Evolutionary conservation across 2,797 vertebrate species (phyloP).

Genomic region (Coranthus polyacanthus): DNA sequence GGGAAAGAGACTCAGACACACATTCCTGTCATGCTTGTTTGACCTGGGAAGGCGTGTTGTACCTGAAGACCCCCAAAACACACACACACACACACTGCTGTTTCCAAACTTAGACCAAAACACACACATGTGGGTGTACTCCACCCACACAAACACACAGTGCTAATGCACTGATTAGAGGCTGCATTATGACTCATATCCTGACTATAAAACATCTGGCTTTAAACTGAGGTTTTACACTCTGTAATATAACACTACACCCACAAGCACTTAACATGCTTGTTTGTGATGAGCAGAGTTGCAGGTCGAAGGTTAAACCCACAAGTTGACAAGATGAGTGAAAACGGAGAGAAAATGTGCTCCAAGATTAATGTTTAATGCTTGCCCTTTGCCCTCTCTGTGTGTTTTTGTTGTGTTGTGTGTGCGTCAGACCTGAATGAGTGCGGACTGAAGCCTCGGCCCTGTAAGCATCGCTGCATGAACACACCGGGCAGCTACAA

Average conservation of each 20-base stretch:
- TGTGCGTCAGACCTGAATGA: constrained; percentile 91
- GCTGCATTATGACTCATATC: constrained; percentile 65
- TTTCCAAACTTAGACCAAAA: constrained; percentile 10
- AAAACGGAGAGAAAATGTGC: constrained; percentile 18
- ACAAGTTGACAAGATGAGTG: constrained; percentile 19
- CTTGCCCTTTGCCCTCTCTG: not conserved
- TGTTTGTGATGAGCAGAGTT: not conserved
- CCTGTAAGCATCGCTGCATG: constrained; percentile 94
- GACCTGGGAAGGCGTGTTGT: constrained; percentile 55
- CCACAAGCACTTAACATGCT: constrained; percentile 9
- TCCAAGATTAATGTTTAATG: constrained; percentile 23
- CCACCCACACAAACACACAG: constrained; percentile 19
- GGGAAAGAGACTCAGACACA: constrained; percentile 21
- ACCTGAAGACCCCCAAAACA: constrained; percentile 44
- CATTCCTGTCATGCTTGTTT: constrained; percentile 65
- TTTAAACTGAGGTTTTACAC: constrained; percentile 12
- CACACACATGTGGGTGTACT: not conserved
- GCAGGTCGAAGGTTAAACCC: constrained; percentile 59
- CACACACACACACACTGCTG: constrained; percentile 12
- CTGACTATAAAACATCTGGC: constrained; percentile 68
- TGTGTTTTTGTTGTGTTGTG: constrained; percentile 41
- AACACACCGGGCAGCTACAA: constrained; percentile 95
- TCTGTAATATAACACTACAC: constrained; percentile 16
- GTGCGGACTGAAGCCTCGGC: constrained; percentile 92
- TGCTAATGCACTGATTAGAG: constrained; percentile 64